Conservation (phyloP, 1,140 invertebrate species). For the Pissodes strobi region DNA sequence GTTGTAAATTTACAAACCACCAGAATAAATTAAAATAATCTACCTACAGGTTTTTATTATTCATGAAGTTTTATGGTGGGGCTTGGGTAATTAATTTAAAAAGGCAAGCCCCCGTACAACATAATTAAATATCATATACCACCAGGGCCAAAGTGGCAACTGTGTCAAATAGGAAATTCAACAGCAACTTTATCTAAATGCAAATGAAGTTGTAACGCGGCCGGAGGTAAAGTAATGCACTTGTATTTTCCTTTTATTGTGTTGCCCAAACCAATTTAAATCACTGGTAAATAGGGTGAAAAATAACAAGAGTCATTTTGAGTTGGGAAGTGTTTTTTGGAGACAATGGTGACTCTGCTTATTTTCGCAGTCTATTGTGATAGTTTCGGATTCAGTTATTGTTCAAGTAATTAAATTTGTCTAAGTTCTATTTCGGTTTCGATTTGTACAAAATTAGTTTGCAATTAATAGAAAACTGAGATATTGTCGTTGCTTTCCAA, state of each 20-base stretch:
- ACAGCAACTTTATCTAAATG: slow-evolving; percentile 34
- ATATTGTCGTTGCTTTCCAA: no score
- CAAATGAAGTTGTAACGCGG: slow-evolving; percentile 24
- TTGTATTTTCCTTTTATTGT: slow-evolving; percentile 12
- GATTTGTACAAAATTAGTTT: no score
- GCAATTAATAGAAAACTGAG: no score
- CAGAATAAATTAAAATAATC: slow-evolving; percentile 28
- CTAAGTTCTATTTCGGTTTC: not conserved
- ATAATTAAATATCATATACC: slow-evolving; percentile 31
- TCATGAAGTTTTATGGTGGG: slow-evolving; percentile 22
- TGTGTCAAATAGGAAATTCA: slow-evolving; percentile 28
- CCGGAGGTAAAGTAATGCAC: slow-evolving; percentile 26
- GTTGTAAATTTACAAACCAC: slow-evolving; percentile 15
- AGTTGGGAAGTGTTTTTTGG: not conserved
- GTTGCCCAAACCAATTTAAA: slow-evolving; percentile 24
- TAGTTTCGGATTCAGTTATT: not conserved
- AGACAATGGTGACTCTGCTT: no score
- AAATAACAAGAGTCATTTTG: slow-evolving; percentile 7
- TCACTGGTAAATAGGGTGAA: slow-evolving; percentile 24
- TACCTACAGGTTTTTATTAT: slow-evolving; percentile 27
- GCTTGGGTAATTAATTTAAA: slow-evolving; percentile 29
- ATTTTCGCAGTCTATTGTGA: no score
- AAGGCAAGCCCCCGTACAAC: slow-evolving; percentile 25
- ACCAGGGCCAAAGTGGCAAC: slow-evolving; percentile 22
- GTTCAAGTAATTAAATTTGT: slow-evolving; percentile 1